phyloP scores from a whole-genome alignment of 2,888 invertebrate genomes.

The Diarsia rubi region DNA sequence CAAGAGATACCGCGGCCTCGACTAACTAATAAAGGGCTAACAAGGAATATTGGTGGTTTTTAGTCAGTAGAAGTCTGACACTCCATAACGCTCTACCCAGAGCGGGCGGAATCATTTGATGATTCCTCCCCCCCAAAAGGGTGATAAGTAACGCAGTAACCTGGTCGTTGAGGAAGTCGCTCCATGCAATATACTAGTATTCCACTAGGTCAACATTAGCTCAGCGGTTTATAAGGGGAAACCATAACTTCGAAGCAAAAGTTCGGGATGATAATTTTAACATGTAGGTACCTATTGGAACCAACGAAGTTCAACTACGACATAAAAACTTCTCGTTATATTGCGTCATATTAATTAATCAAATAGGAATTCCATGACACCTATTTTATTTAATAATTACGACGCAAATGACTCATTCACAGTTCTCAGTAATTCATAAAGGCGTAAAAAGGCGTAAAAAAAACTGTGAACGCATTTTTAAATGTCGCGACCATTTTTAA shows the following conservation, averaged over 20 bases:
- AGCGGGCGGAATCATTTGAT: no score
- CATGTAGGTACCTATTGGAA: neutral
- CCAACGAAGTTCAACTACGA: neutral
- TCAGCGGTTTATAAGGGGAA: neutral
- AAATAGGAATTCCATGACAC: conserved; percentile 39
- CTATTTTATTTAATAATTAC: conserved; percentile 1
- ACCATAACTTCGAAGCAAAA: neutral
- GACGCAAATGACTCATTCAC: conserved; percentile 38
- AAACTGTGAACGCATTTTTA: conserved; percentile 38
- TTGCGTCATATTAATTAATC: conserved; percentile 47
- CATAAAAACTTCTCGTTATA: conserved; percentile 21
- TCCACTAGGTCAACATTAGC: neutral
- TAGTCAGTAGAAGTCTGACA: no score
- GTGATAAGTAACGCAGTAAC: neutral
- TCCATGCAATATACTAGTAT: no score
- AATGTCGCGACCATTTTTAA: conserved; percentile 15
- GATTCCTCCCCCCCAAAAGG: no score
- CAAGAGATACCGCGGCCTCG: no score
- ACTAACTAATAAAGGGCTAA: no score
- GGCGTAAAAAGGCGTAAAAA: conserved; percentile 44
- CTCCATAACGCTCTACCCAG: no score
- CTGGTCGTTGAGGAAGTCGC: neutral
- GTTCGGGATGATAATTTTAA: neutral
- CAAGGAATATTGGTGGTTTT: no score
- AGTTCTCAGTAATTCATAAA: conserved; percentile 39